Evolutionary conservation across 1,140 invertebrate genomes (phyloP), one percentile per base, ranked within the genome.

Genomic region (Lepeophtheirus salmonis): DNA sequence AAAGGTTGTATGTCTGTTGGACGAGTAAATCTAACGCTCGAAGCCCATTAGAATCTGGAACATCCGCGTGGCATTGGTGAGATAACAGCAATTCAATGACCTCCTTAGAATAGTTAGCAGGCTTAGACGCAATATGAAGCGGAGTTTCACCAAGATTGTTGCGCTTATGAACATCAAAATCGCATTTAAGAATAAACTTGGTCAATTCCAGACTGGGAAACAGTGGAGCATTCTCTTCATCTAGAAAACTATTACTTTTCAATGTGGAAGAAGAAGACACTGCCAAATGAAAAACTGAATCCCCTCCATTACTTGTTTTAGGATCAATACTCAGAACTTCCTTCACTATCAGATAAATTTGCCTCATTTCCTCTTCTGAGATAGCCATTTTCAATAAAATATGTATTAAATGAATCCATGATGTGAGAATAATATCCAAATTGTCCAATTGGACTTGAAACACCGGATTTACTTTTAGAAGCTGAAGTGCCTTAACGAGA

Each of bases 11-110:
- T 50, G 22, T 64, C 64, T 22, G 58, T 49, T 16, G 57, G 21
- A 24, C 25, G 16, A 68, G 55, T 62, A 64, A 63, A 24, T 61
- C 55, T 58, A 63, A 61, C 4, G 67, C 67, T 49, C 63, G 65
- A 57, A 64, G 63, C 24, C 67, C 67, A 52, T 48, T 63, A 20
- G 30, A 24, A 58, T 68, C 67, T 17, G 61, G 62, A 12, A 64
- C 62, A 56, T 68, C 67, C 14, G 68, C 63, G 53, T 68, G 67
- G 14, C 67, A 65, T 17, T 66, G 67, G 54, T 61, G 61, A n/a
- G 25, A 48, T 16, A 68, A 41, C 21, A 68, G 52, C 18, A 64
- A n/a, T 24, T 62, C 50, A 4, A 65, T 57, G 24, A 68, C 62
- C 17, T 63, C 59, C 21, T 53, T 25, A 26, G 61, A 58, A 30